phyloP scores from a whole-genome alignment of 2,888 invertebrate genomes.

The Plusia festucae region DNA sequence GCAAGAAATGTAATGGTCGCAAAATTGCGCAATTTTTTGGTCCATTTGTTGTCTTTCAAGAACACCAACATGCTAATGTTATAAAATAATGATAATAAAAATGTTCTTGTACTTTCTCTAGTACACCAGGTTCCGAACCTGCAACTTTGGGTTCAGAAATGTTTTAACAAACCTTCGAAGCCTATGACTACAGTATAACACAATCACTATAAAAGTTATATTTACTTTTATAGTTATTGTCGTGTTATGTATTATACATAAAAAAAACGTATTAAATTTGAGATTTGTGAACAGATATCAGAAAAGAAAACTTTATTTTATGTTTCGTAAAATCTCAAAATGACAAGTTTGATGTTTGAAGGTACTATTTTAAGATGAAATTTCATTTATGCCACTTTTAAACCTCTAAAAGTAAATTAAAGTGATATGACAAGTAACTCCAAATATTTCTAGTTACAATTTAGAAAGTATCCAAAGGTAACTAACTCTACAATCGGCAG shows the following conservation, averaged over 20 bases:
- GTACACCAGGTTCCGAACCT: neutral
- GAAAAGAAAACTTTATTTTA: neutral
- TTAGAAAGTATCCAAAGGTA: no score
- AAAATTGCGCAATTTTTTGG: neutral
- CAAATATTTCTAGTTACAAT: no score
- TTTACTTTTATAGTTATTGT: neutral
- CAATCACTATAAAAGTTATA: slow-evolving; percentile 2
- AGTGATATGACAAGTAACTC: no score
- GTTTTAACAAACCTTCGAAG: neutral
- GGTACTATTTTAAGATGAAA: neutral
- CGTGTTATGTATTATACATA: neutral
- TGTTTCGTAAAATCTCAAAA: neutral
- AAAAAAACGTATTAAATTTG: neutral
- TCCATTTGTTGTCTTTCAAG: no score
- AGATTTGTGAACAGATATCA: neutral
- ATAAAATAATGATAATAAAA: no score
- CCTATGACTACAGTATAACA: neutral
- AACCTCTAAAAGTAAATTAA: no score
- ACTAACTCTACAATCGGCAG: no score
- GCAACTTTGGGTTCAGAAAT: neutral
- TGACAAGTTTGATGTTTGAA: neutral
- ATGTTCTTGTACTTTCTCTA: neutral
- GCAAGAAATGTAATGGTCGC: no score
- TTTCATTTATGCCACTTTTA: neutral
- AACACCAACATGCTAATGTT: no score